Evolutionary conservation across 1,140 invertebrate genomes (phyloP).

Genomic region (Diachasma alloeum): DNA sequence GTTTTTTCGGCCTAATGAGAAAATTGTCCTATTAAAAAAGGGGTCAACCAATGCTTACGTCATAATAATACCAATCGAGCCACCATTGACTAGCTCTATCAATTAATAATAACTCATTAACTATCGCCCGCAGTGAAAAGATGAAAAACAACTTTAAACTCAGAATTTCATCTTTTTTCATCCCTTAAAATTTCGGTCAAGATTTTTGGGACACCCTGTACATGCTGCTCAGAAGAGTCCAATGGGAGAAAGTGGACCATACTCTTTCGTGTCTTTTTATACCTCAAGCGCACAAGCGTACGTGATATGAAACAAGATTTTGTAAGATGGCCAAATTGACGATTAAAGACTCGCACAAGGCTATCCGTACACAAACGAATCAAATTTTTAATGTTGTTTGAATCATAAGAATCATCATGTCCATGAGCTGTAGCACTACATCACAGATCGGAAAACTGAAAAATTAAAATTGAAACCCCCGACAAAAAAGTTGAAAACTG

Average conservation of each 20-base stretch:
- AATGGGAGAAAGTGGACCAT: conserved; percentile 37
- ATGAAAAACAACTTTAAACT: no score
- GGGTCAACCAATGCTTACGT: not conserved
- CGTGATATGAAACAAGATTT: conserved; percentile 17
- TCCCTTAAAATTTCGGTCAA: not conserved
- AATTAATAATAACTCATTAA: no score
- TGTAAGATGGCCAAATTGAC: conserved; percentile 12
- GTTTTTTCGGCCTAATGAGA: no score
- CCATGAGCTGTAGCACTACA: not conserved
- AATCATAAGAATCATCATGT: no score
- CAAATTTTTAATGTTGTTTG: conserved; percentile 8
- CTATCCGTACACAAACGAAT: not conserved
- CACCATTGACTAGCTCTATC: no score
- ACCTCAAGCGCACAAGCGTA: not conserved
- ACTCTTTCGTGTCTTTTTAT: conserved; percentile 5
- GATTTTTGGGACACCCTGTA: not conserved
- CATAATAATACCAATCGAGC: no score
- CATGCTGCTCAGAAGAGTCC: not conserved
- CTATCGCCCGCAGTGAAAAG: no score
- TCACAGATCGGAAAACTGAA: not conserved
- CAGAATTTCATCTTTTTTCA: not conserved
- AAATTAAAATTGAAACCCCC: not conserved
- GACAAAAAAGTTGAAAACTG: not conserved
- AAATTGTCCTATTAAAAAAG: not conserved
- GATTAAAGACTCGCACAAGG: not conserved